phyloP scores from a whole-genome alignment of 2,888 invertebrate species.

The Drosophila maculinotata region DNA sequence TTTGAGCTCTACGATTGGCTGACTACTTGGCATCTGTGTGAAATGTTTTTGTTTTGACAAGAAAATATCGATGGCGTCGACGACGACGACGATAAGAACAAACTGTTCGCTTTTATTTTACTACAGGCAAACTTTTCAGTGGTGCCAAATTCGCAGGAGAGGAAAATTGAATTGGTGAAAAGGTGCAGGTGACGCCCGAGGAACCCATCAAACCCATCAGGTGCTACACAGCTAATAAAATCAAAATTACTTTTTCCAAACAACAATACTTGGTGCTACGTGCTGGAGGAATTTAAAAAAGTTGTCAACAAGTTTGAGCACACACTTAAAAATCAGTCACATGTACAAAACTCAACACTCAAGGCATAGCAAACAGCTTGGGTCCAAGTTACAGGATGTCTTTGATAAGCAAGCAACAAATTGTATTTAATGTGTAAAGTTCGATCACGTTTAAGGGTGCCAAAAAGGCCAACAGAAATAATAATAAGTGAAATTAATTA shows the following conservation, averaged over 20 bases:
- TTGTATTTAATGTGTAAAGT: slow-evolving; percentile 68
- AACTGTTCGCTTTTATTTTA: slow-evolving; percentile 48
- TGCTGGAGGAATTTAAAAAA: slow-evolving; percentile 70
- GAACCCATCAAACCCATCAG: slow-evolving; percentile 64
- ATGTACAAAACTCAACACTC: slow-evolving; percentile 55
- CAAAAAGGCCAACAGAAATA: slow-evolving; percentile 46
- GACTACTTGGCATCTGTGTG: slow-evolving; percentile 57
- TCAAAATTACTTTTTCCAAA: slow-evolving; percentile 75
- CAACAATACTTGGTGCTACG: slow-evolving; percentile 51
- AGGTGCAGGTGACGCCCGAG: slow-evolving; percentile 21
- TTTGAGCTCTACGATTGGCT: slow-evolving; percentile 50
- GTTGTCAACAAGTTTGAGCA: slow-evolving; percentile 69
- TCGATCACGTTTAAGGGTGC: slow-evolving; percentile 66
- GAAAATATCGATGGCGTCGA: slow-evolving; percentile 55
- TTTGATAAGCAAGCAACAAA: slow-evolving; percentile 33
- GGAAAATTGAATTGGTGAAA: slow-evolving; percentile 68
- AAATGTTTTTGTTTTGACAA: slow-evolving; percentile 48
- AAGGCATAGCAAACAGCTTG: slow-evolving; percentile 26
- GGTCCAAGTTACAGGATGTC: slow-evolving; percentile 15
- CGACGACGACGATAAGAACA: slow-evolving; percentile 50
- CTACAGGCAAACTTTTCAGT: slow-evolving; percentile 47
- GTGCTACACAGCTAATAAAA: slow-evolving; percentile 79
- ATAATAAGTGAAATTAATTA: slow-evolving; percentile 8
- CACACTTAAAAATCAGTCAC: slow-evolving; percentile 67
- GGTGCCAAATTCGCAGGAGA: slow-evolving; percentile 58